phyloP scores from a whole-genome alignment of 2,113 vertebrate species.

The Pteruthius melanotis region DNA sequence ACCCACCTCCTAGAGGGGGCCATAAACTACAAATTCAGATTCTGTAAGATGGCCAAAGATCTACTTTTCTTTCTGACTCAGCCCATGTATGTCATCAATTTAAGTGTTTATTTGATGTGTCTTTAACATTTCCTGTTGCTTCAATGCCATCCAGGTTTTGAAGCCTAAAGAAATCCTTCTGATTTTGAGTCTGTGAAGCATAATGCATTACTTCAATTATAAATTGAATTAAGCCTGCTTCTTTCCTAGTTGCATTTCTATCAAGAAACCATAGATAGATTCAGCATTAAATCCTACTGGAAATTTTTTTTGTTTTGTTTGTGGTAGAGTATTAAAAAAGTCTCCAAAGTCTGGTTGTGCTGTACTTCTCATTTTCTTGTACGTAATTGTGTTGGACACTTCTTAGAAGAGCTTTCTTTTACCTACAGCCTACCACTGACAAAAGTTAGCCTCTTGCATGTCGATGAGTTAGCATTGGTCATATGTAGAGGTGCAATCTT shows the following conservation, averaged over 20 bases:
- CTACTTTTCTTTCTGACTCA: not conserved
- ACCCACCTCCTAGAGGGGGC: not conserved
- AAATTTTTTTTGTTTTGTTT: not conserved
- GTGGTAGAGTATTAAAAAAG: not conserved
- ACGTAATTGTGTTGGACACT: not conserved
- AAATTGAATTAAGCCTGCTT: not conserved
- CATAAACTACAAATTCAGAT: not conserved
- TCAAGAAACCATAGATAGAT: not conserved
- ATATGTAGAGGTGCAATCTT: not conserved
- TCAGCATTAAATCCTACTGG: not conserved
- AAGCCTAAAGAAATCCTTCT: not conserved
- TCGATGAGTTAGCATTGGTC: fast-evolving
- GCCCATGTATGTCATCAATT: not conserved
- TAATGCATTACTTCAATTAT: not conserved
- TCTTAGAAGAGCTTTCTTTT: not conserved
- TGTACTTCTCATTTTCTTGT: not conserved
- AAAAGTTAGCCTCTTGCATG: not conserved
- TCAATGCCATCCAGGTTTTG: not conserved
- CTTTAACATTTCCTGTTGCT: not conserved
- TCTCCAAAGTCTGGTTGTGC: not conserved
- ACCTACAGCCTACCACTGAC: not conserved
- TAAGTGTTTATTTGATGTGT: not conserved
- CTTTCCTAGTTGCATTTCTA: not conserved
- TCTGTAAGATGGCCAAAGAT: not conserved
- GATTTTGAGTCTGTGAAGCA: not conserved